Evolutionary conservation across 92 coral and sea anemone genomes (phyloP).

Genomic region (Anthopleura xanthogrammica): DNA sequence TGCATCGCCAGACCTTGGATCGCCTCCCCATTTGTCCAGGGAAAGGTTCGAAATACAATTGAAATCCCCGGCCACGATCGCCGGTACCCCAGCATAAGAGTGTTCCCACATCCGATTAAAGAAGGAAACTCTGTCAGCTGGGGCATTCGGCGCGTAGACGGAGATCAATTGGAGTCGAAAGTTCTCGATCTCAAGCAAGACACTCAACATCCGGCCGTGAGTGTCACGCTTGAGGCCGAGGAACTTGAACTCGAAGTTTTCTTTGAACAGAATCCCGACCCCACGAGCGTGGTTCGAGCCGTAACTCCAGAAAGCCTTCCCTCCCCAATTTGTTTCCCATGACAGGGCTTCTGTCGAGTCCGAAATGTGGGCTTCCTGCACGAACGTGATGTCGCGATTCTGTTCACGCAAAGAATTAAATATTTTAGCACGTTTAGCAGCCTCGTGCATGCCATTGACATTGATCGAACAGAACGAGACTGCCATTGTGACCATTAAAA

Average conservation of each 20-base stretch:
- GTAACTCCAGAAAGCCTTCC: too few species aligned
- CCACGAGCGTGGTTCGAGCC: too few species aligned
- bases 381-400: conserved; percentile 25
- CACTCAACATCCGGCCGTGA: conserved; percentile 9
- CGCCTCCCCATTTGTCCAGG: too few species aligned
- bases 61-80: too few species aligned
- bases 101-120: conserved; percentile 7
- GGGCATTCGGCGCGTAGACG: conserved; percentile 26
- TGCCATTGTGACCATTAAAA: conserved; percentile 3
- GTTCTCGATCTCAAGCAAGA: not conserved
- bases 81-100: too few species aligned
- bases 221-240: conserved; percentile 17
- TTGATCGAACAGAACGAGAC: conserved; percentile 18
- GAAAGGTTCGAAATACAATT: too few species aligned
- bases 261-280: not conserved
- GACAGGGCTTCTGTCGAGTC: too few species aligned
- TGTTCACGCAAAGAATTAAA: not conserved
- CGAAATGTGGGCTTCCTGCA: not conserved
- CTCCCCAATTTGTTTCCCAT: too few species aligned
- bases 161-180: not conserved
- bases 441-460: conserved; percentile 18
- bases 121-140: conserved; percentile 2
- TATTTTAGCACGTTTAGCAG: conserved; percentile 15
- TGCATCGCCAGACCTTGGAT: too few species aligned
- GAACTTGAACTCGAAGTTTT: not conserved